Base-by-base conservation (phyloP, 2,888 invertebrate genomes). In the Amphipyra berbera region DNA sequence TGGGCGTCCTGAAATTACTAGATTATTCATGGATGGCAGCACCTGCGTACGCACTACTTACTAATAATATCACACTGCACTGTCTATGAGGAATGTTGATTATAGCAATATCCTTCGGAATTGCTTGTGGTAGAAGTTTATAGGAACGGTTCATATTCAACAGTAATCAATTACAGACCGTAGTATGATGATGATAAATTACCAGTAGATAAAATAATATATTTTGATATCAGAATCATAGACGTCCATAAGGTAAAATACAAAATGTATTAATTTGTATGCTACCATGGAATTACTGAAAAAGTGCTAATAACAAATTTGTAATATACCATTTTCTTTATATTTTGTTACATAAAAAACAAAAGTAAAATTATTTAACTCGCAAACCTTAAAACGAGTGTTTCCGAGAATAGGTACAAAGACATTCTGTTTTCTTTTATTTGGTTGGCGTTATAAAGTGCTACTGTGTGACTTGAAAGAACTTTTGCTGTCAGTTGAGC, bases 401-500 rank as follows among this genome's bases (percentile, higher is more conserved):
- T 44, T 53, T 61, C 30, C 56, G 21, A 35, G 40, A 38, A 27
- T 35, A 13, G 40, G 27, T 38, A 56, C 53, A 37, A 49, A 69
- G 45, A 54, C 37, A 58, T 44, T 57, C 44, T 48, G 46, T 46
- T 45, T 54, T 40, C 61, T 71, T 52, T 57, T 64, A 68, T 76
- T 64, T 67, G 7, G 42, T 68, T 73, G 65, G 54, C 70, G 55
- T 59, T 55, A 65, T 62, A 65, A 63, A 72, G 68, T 68, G n/a
- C n/a, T n/a, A 65, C 61, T 56, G 33, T 47, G 61, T 57, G 61
- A 69, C 62, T 73, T 62, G 59, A 65, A 73, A 77, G 56, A 67
- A 78, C 73, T 81, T 82, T 68, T 67, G 73, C 74, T 78, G 74
- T 76, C 80, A 74, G 80, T 74, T 60, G 70, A 76, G 71, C 71